Base-by-base conservation (phyloP, 1,140 invertebrate genomes). In the Drosophila parvula region DNA sequence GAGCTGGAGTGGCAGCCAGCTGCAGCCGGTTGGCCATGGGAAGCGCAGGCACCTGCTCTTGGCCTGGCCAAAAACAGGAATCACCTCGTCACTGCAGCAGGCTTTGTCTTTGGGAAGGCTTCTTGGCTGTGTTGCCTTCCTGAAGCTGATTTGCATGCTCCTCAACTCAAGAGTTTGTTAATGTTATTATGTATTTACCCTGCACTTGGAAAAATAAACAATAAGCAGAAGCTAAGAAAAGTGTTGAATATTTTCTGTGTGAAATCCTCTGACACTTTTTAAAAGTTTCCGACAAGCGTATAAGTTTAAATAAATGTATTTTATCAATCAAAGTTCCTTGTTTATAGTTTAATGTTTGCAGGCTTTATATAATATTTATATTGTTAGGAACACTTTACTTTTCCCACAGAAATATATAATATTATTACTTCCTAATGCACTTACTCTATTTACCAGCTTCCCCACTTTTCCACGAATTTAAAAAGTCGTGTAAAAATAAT, bases 101-200 rank as follows among this genome's bases (percentile, higher is more conserved):
- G 53, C 70, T 79, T 67, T 63, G 61, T 77, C 43, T 68, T 59
- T 68, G 28, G 47, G 53, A 63, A 69, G 58, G 36, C 70, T 80
- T 70, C 59, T 73, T 56, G 38, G 32, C 45, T 40, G 41, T 51
- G 28, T 53, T 57, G 47, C 47, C 34, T 59, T 60, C 36, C 73
- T 59, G 45, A 60, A 67, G 82, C 71, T 81, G 81, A 78, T 86
- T 85, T 86, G 82, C 83, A 85, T 85, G 82, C 82, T 38, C 68
- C 59, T 60, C 83, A 79, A 36, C 56, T 81, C 27, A 81, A 65
- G 68, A 74, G 68, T 58, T 53, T 68, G 63, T 68, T 67, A 69
- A 69, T 84, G 77, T 77, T 56, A 70, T 80, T 69, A 73, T 62
- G 69, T 81, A 79, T 81, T 83, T 82, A 82, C 59, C 64, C 41